Conservation (phyloP, 2,797 vertebrate species). For the Gymnothorax javanicus region DNA sequence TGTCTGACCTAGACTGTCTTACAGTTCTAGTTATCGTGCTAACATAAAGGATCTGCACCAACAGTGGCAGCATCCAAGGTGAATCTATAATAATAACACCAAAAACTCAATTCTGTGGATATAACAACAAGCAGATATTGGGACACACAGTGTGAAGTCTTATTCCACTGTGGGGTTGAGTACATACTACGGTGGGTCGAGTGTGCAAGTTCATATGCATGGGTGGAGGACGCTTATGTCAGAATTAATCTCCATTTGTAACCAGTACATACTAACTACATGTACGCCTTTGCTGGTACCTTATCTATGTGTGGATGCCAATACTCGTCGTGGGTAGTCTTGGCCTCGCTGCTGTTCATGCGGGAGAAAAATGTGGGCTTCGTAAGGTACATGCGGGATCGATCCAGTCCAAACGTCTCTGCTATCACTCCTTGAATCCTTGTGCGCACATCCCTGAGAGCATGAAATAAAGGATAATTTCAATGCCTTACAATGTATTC, state of each 20-base stretch:
- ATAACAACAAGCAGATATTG: not conserved
- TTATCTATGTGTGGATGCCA: conserved; percentile 97
- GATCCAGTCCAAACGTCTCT: conserved; percentile 79
- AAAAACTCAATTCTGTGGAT: no score
- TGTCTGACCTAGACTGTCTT: no score
- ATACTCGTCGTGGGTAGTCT: conserved; percentile 91
- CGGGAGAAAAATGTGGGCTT: conserved; percentile 98
- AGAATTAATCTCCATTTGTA: not conserved
- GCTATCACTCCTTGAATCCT: conserved; percentile 86
- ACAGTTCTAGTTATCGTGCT: no score
- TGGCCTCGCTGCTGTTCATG: conserved; percentile 87
- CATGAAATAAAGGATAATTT: not conserved
- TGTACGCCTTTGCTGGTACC: conserved; percentile 63
- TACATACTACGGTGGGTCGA: not conserved
- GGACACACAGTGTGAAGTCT: not conserved
- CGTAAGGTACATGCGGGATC: conserved; percentile 81
- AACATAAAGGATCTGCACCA: no score
- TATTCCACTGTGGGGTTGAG: not conserved
- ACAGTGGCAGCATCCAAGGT: no score
- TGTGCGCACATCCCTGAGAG: conserved; percentile 75
- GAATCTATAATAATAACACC: no score
- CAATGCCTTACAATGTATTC: not conserved
- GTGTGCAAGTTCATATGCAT: conserved; percentile 17
- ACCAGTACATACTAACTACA: not conserved
- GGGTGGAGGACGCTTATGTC: not conserved